Base-by-base conservation (phyloP, 2,888 invertebrate species). In the Bugulina stolonifera region DNA sequence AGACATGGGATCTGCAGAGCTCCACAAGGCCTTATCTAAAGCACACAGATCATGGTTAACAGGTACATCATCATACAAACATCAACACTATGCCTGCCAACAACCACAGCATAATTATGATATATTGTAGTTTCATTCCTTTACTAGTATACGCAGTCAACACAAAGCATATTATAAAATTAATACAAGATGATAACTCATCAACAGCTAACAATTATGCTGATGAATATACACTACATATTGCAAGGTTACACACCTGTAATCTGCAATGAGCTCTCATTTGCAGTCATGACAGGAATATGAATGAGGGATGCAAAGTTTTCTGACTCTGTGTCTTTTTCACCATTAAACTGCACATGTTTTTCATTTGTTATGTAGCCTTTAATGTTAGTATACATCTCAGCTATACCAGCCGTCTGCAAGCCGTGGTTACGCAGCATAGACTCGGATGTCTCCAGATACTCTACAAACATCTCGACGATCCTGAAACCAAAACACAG, bases 311-410 rank as follows among this genome's bases (percentile, higher is more conserved):
- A 32, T 32, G 25, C 32, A n/a, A 64, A 64, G 5, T 27, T 27
- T 5, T 23, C 55, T 2, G 29, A 29, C 29, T 29, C 64, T 3
- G 2, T n/a, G 32, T 64, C 64, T 10, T 5, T 10, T 18, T 43
- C 43, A 10, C 43, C 43, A 3, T 25, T 32, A 34, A 64, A 64
- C 29, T 22, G 22, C 64, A 64, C 64, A 32, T 64, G 25, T 34
- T 32, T 64, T 27, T 64, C 64, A 14, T 64, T 34, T 27, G 27
- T 27, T 2, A 64, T 34, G 32, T 32, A 25, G 10, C 32, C 25
- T n/a, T 64, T 64, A 10, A 64, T 64, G 64, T 64, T 64, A 34
- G 14, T 64, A 32, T 64, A 64, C 64, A 64, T 64, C 29, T 25
- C 34, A 34, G 32, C 64, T 10, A 64, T 14, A 2, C 27, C 32